phyloP scores from a whole-genome alignment of 2,113 vertebrate genomes.

The Tor tambroides region DNA sequence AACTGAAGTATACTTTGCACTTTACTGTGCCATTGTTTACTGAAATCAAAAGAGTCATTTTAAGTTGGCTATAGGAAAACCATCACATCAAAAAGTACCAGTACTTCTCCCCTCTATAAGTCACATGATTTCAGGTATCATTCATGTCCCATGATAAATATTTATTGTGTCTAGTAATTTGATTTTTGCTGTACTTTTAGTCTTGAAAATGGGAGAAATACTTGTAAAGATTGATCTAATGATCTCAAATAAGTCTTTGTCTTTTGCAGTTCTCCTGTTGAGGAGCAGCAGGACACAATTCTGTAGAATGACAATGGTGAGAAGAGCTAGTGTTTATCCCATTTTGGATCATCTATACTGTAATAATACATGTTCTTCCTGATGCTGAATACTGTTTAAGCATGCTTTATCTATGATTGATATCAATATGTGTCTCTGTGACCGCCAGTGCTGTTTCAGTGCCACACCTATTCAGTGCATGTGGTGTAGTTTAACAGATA shows the following conservation, averaged over 20 bases:
- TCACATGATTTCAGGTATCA: too few species aligned
- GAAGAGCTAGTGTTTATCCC: neutral
- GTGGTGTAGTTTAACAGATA: neutral
- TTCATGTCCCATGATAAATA: too few species aligned
- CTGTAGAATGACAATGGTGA: conserved; percentile 5
- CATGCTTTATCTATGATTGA: neutral
- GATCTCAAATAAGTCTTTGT: neutral
- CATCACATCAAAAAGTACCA: too few species aligned
- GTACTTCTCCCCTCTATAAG: too few species aligned
- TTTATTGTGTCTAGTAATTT: neutral
- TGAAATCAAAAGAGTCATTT: too few species aligned
- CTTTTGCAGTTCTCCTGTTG: neutral
- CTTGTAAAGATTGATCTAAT: neutral
- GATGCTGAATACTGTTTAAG: neutral
- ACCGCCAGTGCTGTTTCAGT: neutral
- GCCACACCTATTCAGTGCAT: neutral
- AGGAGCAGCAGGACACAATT: neutral
- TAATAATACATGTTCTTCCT: neutral
- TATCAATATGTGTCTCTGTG: neutral
- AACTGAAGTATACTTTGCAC: too few species aligned
- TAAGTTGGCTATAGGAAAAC: too few species aligned
- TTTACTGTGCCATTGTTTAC: too few species aligned
- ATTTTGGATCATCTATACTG: neutral
- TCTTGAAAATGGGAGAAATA: neutral
- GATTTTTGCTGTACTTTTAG: neutral